Conservation (phyloP, 2,888 invertebrate species). For the Drosophila rubida region DNA sequence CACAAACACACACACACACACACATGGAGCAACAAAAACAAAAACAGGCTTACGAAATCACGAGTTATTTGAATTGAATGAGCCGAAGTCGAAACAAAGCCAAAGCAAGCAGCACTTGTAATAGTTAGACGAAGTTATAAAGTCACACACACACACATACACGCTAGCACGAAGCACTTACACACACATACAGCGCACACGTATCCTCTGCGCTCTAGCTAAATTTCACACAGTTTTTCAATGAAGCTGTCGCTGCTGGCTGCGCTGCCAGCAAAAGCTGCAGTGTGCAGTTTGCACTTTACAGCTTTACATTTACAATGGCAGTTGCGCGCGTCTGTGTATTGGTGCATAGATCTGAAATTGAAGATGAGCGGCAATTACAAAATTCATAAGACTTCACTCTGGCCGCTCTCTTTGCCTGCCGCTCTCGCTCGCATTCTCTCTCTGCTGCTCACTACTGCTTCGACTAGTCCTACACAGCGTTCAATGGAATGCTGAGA, state of each 20-base stretch:
- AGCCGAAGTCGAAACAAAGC: constrained; percentile 55
- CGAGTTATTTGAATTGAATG: constrained; percentile 80
- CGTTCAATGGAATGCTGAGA: constrained; percentile 65
- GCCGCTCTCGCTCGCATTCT: constrained; percentile 10
- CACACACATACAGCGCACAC: constrained; percentile 3
- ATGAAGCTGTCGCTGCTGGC: constrained; percentile 41
- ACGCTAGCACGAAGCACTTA: constrained; percentile 2
- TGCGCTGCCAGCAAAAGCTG: constrained; percentile 44
- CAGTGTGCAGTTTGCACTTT: constrained; percentile 49
- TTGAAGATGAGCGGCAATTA: constrained; percentile 62
- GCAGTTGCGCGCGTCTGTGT: constrained; percentile 5
- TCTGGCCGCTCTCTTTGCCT: constrained; percentile 26
- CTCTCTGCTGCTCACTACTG: background rate
- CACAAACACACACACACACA: constrained; percentile 21
- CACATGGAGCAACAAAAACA: constrained; percentile 30
- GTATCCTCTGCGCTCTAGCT: constrained; percentile 46
- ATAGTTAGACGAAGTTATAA: constrained; percentile 56
- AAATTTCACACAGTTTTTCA: constrained; percentile 72
- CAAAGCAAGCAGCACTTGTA: constrained; percentile 54
- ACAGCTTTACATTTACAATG: constrained; percentile 32
- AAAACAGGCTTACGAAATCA: constrained; percentile 79
- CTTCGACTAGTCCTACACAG: constrained; percentile 59
- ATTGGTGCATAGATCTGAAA: constrained; percentile 23
- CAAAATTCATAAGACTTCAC: constrained; percentile 60
- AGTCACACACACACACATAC: constrained; percentile 15